A percentile compares a stretch with the other conserved stretches of the same genome.
Evolutionary conservation across 2,888 invertebrate genomes (phyloP).

Genomic region (Drosophila aldrichi): DNA sequence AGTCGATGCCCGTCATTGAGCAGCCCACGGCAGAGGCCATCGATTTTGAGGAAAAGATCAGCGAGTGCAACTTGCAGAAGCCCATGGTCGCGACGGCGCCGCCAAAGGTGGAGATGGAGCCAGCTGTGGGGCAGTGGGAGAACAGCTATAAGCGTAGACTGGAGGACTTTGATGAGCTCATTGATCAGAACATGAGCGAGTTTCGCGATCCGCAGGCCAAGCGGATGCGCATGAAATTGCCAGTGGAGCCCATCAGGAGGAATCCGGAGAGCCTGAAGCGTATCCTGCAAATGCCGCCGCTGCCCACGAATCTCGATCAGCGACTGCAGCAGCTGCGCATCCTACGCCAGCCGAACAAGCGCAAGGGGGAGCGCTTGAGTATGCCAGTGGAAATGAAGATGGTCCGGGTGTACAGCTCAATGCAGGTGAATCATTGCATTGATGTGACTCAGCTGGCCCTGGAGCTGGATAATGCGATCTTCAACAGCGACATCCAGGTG

Average conservation of each 20-base stretch:
- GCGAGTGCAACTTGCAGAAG: not conserved
- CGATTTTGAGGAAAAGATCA: conserved; percentile 15
- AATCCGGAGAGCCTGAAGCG: conserved; percentile 19
- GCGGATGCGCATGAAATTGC: conserved; percentile 12
- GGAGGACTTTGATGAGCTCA: conserved; percentile 24
- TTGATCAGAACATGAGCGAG: conserved; percentile 35
- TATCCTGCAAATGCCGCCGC: conserved; percentile 21
- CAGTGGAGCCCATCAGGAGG: not conserved
- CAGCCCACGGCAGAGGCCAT: not conserved
- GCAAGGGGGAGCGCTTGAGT: conserved; percentile 5
- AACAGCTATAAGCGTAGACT: conserved; percentile 25
- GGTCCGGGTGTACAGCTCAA: conserved; percentile 25
- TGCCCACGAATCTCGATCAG: conserved; percentile 22
- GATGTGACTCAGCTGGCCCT: conserved; percentile 11
- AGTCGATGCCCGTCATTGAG: not conserved
- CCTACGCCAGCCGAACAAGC: conserved; percentile 26
- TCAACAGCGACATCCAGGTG: conserved; percentile 35
- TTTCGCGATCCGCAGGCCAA: conserved; percentile 38
- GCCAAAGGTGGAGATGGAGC: accelerated
- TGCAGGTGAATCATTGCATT: conserved; percentile 24
- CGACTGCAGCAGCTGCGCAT: conserved; percentile 43
- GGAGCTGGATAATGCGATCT: conserved; percentile 14
- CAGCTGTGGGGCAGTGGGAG: conserved; percentile 53
- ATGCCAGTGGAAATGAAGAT: conserved; percentile 31
- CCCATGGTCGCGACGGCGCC: too few relatives aligned